These are phyloP conservation scores for Tapera naevia DNA, from an alignment of 2,797 vertebrate genomes.

Conservation along the genomic window DNA sequence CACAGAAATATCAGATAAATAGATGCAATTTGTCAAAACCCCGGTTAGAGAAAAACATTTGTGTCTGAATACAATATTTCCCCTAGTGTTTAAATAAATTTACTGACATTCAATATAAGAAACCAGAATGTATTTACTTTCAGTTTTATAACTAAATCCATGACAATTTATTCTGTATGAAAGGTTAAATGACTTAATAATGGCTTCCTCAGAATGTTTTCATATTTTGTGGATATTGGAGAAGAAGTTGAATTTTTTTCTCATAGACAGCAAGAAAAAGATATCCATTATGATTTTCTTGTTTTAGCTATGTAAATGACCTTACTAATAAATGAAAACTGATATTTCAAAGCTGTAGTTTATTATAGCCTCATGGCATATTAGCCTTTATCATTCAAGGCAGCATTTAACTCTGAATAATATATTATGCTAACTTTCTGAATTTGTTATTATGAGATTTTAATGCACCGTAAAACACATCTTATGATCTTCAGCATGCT, in stretches of 20 bases:
- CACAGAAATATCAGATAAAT: not conserved
- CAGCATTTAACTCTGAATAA: conserved; percentile 63
- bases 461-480: conserved; percentile 58
- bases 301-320: conserved; percentile 46
- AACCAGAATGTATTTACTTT: not conserved
- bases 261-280: not conserved
- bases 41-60: not conserved
- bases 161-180: conserved; percentile 24
- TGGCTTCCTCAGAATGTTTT: not conserved
- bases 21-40: not conserved
- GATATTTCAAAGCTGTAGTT: conserved; percentile 56
- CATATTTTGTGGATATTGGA: not conserved
- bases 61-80: not conserved
- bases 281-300: not conserved
- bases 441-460: conserved; percentile 51
- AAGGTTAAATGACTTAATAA: conserved; percentile 48
- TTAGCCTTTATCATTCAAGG: conserved; percentile 52
- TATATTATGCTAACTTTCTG: conserved; percentile 38
- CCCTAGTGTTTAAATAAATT: not conserved
- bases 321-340: conserved; percentile 58
- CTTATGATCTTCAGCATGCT: conserved; percentile 36
- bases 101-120: not conserved
- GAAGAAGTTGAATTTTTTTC: not conserved
- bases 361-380: conserved; percentile 28
- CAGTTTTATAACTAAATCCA: conserved; percentile 28